Percentiles rank a stretch among this genome's conserved stretches.
phyloP scores from a whole-genome alignment of 2,113 vertebrate genomes.

The Semicossyphus pulcher region DNA sequence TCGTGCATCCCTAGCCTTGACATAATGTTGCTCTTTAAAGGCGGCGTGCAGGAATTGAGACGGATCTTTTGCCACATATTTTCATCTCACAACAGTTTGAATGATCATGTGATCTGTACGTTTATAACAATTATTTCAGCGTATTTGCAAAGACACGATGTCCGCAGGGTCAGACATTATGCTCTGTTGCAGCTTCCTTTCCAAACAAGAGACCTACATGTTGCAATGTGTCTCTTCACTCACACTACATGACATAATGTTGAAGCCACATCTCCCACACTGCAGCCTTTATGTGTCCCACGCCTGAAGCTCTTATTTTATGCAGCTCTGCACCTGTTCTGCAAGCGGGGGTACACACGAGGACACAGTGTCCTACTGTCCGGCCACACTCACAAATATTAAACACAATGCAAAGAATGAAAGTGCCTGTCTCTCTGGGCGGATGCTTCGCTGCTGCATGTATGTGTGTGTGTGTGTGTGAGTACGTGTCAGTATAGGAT shows the following conservation, averaged over 20 bases:
- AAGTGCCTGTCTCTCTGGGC: not conserved
- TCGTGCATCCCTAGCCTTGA: too few species aligned
- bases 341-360: not conserved
- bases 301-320: not conserved
- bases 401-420: conserved; percentile 20
- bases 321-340: conserved; percentile 32
- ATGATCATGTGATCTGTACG: not conserved
- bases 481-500: not conserved
- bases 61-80: not conserved
- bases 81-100: not conserved
- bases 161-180: not conserved
- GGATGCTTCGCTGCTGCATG: not conserved
- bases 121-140: too few species aligned
- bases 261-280: not conserved
- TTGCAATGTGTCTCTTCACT: not conserved
- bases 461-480: not conserved
- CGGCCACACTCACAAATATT: not conserved
- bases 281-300: not conserved
- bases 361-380: not conserved
- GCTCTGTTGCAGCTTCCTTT: not conserved
- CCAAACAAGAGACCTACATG: not conserved
- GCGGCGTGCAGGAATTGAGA: too few species aligned
- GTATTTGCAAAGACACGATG: not conserved
- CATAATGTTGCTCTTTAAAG: too few species aligned
- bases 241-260: not conserved